Evolutionary conservation across 2,797 vertebrate species (phyloP).

Genomic region (Urophycis tenuis): DNA sequence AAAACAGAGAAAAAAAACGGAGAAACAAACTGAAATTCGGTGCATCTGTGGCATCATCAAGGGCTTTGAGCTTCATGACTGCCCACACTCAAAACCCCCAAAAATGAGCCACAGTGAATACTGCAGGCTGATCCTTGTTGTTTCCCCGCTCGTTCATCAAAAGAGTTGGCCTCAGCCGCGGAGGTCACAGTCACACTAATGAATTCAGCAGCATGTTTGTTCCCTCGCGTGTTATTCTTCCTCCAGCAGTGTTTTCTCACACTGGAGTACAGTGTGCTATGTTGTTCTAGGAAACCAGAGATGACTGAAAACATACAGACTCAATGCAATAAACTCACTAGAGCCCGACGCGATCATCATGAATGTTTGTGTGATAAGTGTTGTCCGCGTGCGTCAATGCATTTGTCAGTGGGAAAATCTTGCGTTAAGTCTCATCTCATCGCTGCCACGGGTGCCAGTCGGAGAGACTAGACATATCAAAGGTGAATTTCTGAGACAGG

Average conservation of each 20-base stretch:
- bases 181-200: not conserved
- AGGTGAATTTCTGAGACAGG: conserved; percentile 32
- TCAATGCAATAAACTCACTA: too few relatives aligned
- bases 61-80: not conserved
- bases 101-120: not conserved
- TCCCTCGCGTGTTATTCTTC: not conserved
- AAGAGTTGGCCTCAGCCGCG: not conserved
- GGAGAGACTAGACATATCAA: conserved; percentile 37
- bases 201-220: not conserved
- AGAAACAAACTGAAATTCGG: not conserved
- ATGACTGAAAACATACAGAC: not conserved
- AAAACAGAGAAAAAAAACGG: not conserved
- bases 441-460: conserved; percentile 22
- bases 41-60: not conserved
- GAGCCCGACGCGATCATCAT: not conserved
- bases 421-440: conserved; percentile 37
- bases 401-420: not conserved
- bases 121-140: not conserved
- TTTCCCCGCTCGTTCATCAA: not conserved
- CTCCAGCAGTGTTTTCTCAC: not conserved
- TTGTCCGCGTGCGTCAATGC: not conserved
- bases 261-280: not conserved
- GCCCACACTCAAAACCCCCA: too few relatives aligned
- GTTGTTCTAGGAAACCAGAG: not conserved
- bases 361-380: not conserved